Conservation (phyloP, 1,140 invertebrate species). For the Cotesia chilonis region DNA sequence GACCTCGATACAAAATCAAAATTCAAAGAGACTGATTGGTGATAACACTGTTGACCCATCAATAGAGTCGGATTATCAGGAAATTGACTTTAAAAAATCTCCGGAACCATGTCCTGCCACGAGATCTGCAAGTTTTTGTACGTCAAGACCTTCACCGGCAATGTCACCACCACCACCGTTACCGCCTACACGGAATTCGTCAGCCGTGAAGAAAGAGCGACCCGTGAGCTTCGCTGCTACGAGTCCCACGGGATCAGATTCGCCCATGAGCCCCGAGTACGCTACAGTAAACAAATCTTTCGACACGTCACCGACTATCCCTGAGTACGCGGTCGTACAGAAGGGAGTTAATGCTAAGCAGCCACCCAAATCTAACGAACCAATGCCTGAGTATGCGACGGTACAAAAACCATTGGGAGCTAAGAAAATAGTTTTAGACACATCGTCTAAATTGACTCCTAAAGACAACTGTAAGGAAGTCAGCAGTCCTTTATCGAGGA, state of each 20-base stretch:
- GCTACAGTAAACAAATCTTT: slow-evolving; percentile 58
- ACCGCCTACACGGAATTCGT: slow-evolving; percentile 57
- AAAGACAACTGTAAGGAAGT: slow-evolving; percentile 39
- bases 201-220: slow-evolving; percentile 51
- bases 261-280: slow-evolving; percentile 55
- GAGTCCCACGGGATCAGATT: slow-evolving; percentile 47
- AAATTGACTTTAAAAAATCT: slow-evolving; percentile 42
- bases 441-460: slow-evolving; percentile 39
- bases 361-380: slow-evolving; percentile 22
- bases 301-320: slow-evolving; percentile 54
- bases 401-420: slow-evolving; percentile 52
- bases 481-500: slow-evolving; percentile 11
- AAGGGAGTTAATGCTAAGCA: slow-evolving; percentile 42
- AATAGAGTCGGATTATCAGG: slow-evolving; percentile 42
- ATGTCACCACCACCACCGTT: slow-evolving; percentile 53
- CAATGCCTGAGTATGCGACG: slow-evolving; percentile 59
- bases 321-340: slow-evolving; percentile 61
- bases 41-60: slow-evolving; percentile 35
- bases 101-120: slow-evolving; percentile 46
- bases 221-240: slow-evolving; percentile 51
- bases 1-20: slow-evolving; percentile 55
- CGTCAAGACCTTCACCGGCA: slow-evolving; percentile 49
- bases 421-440: slow-evolving; percentile 31
- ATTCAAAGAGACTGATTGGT: slow-evolving; percentile 42
- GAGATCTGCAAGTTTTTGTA: slow-evolving; percentile 59